phyloP scores from a whole-genome alignment of 2,888 invertebrate genomes.

The Tricholauxania praeusta region DNA sequence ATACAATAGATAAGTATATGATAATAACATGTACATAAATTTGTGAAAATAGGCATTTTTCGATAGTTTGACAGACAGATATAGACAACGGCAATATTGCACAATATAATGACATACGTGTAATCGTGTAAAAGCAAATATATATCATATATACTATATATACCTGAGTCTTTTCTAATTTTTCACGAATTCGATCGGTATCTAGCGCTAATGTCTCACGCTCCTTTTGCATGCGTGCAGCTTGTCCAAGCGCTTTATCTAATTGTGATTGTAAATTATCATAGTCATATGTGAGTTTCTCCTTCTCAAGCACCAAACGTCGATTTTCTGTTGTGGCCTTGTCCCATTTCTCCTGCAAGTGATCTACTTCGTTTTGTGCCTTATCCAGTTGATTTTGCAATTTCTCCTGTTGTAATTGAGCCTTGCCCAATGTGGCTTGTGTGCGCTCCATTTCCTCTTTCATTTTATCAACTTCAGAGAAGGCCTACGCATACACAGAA shows the following conservation, averaged over 20 bases:
- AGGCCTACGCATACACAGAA: conserved; percentile 68
- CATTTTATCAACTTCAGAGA: conserved; percentile 86
- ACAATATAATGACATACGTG: conserved; percentile 20
- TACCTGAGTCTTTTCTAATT: conserved; percentile 91
- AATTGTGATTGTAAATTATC: conserved; percentile 91
- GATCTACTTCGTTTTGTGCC: conserved; percentile 90
- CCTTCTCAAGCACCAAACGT: conserved; percentile 83
- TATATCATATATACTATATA: conserved; percentile 33
- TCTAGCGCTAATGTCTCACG: conserved; percentile 87
- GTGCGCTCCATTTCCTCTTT: conserved; percentile 90
- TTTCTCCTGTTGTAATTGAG: conserved; percentile 92
- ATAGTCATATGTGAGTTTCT: conserved; percentile 91
- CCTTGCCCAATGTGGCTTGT: conserved; percentile 90
- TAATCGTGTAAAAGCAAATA: background rate
- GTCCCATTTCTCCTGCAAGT: conserved; percentile 88
- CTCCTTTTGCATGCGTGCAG: conserved; percentile 90
- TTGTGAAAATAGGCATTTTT: conserved; percentile 10
- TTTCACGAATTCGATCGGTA: conserved; percentile 87
- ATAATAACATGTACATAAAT: conserved; percentile 22
- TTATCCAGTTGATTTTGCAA: conserved; percentile 89
- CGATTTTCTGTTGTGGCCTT: conserved; percentile 85
- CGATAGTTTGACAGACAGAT: conserved; percentile 25
- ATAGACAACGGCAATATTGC: conserved; percentile 48
- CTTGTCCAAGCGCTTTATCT: conserved; percentile 90
- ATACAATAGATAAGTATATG: conserved; percentile 40